Conservation (phyloP, 2,888 invertebrate genomes). For the Tenthredo livida region DNA sequence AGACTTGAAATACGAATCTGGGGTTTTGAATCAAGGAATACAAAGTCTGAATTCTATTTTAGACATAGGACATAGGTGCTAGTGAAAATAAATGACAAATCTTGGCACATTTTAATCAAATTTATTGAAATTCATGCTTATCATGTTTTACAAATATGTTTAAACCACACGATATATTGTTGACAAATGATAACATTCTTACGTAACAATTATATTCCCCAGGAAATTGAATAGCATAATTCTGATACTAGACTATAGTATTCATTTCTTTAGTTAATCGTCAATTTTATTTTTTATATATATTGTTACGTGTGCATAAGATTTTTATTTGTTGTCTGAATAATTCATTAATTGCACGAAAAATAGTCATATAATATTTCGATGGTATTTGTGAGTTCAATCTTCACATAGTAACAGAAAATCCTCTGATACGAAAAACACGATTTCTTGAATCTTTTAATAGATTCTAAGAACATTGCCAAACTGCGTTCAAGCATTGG, state of each 20-base stretch:
- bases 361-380: neutral
- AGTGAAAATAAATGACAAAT: neutral
- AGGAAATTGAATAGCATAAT: neutral
- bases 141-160: neutral
- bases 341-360: neutral
- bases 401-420: neutral
- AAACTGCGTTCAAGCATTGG: neutral
- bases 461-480: neutral
- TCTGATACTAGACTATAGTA: neutral
- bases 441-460: neutral
- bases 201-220: neutral
- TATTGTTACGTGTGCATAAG: neutral
- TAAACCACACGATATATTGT: neutral
- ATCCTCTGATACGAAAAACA: neutral
- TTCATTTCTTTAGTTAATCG: neutral
- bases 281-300: neutral
- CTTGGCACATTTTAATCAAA: too few species aligned
- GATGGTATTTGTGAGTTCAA: neutral
- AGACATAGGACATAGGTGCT: neutral
- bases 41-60: neutral
- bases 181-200: constrained; percentile 6
- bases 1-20: too few species aligned
- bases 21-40: neutral
- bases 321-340: neutral
- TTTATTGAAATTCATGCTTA: neutral